phyloP scores from a whole-genome alignment of 2,888 invertebrate species.

The Julus scandinavius region DNA sequence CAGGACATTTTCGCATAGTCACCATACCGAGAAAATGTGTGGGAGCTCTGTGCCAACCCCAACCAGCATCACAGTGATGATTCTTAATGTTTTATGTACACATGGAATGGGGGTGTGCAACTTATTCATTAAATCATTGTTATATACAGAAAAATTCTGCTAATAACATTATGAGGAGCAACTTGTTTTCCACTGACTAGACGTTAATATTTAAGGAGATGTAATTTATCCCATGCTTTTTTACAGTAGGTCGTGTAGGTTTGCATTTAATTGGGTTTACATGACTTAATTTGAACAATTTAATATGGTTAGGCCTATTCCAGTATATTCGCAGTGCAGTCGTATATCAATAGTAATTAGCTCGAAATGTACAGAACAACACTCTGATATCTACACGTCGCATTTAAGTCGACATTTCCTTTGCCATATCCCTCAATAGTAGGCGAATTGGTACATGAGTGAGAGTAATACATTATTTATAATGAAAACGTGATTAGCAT shows the following conservation, averaged over 20 bases:
- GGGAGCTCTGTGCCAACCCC: too few relatives aligned
- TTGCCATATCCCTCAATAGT: not conserved
- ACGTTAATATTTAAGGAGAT: not conserved
- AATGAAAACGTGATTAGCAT: constrained; percentile 42
- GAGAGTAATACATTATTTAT: constrained; percentile 17
- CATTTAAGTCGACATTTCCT: not conserved
- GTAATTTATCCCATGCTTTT: not conserved
- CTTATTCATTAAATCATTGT: not conserved
- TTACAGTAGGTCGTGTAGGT: not conserved
- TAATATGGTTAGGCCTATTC: not conserved
- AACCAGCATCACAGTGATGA: too few relatives aligned
- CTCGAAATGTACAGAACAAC: not conserved
- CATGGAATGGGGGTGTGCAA: not conserved
- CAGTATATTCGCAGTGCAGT: not conserved
- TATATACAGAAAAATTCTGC: not conserved
- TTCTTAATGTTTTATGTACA: too few relatives aligned
- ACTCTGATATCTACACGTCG: not conserved
- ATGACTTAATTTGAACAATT: not conserved
- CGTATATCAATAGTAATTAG: constrained; percentile 8
- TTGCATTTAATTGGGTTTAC: constrained; percentile 17
- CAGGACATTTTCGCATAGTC: not conserved
- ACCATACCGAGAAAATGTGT: not conserved
- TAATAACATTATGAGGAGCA: not conserved
- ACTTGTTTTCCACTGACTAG: not conserved
- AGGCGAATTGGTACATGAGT: not conserved